Evolutionary conservation across 2,797 vertebrate species (phyloP), one percentile per base, ranked within the genome.

Genomic region (Sebastes paucispinis): DNA sequence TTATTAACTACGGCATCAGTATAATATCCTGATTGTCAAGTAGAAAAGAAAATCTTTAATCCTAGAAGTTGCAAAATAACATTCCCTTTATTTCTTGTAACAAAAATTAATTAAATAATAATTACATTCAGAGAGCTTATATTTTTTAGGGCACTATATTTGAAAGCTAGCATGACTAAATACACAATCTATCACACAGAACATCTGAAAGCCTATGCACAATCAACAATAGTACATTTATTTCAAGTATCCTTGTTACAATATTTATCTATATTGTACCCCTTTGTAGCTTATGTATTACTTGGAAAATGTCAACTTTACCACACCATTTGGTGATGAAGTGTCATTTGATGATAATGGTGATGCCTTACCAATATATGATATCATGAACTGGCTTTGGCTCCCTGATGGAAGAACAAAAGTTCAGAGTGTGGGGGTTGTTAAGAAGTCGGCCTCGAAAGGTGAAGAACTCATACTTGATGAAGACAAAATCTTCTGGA

Each of bases 271-370:
- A 3, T 22, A 10, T 67, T 73, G 2, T 43, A 22, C 20, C n/a
- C 39, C 20, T 81, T 69, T 68, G 7, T 24, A 95, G 94, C 73
- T 95, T 13, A 65, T 94, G 18, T 63, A 94, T 85, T 95, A 95
- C 52, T 80, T 95, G 73, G 80, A 94, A 68, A 93, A 78, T 3
- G 91, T 95, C 3, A 94, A 94, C 60, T 91, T 95, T 62, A 95
- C 91, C 4, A 94, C 92, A 79, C 12, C 85, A 18, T 95, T 92
- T 83, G 94, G 94, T 8, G 95, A 95, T 66, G 79, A 85, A 54
- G 92, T 95, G 16, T 93, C 92, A 5, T 96, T 96, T 88, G 94
- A 95, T 75, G 79, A 94, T 20, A 95, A 95, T 31, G 94, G 94
- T 5, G 92, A 95, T 78, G 91, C 86, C 2, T 52, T 93, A 43